Evolutionary conservation across 2,113 vertebrate species (phyloP), one percentile per base, ranked within the genome.

Genomic region (Tetraodon nigroviridis): DNA sequence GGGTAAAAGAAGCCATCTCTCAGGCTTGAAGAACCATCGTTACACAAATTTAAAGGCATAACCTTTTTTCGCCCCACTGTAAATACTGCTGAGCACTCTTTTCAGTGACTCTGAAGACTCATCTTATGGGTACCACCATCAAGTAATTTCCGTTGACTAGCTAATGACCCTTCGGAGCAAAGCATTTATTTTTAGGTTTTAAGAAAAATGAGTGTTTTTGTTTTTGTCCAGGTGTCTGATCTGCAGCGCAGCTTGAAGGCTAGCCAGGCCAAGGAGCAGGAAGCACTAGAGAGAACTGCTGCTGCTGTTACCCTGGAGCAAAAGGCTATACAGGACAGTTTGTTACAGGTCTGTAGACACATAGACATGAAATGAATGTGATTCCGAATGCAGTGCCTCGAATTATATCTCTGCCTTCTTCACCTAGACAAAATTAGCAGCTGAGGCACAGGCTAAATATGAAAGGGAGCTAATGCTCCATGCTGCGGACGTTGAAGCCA

Each of bases 381-480:
- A 2, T 12, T 51, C 2, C 12, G n/a, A 51, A 15, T 37, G 22
- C 20, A 37, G 8, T 7, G 15, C 6, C 22, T 24, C 18, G 40
- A 40, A 24, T 19, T 42, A 37, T 3, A 7, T 56, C 20, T 56
- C 21, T 5, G 15, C 8, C 5, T 21, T 21, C 18, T 48, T 44
- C 16, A 61, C 58, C 15, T 46, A 98, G 96, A 93, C 92, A 17
- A 95, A 93, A 80, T 88, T 95, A 64, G 95, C 96, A 24, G 86
- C 88, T 51, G 95, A 98, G 84, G 94, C 96, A 2, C 96, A 98
- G 72, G 93, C 93, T 47, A 98, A 97, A 29, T 99, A 99, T 1
- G 95, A 99, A 69, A 82, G 95, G 32, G 97, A 99, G 64, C 54
- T 99, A 51, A 98, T 98, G 94, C 91, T 98, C 3, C 97, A 99